Conservation (phyloP, 2,797 vertebrate species). For the Pipistrellus nathusii region DNA sequence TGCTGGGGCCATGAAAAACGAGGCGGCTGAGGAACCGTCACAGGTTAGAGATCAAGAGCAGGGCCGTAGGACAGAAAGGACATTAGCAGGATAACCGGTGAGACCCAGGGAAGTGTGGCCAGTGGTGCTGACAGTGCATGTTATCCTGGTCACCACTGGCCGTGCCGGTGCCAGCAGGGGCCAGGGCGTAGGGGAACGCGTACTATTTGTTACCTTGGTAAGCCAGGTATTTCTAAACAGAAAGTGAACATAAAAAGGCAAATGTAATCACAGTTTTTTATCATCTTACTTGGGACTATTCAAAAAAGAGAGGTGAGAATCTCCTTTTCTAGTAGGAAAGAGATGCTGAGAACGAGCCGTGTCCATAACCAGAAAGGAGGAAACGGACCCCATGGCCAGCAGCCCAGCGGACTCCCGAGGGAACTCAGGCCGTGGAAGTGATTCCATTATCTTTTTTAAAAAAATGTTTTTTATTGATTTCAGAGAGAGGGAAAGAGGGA, state of each 20-base stretch:
- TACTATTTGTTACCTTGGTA: not conserved
- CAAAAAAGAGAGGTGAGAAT: not conserved
- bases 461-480: too few species aligned
- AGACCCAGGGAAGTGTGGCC: not conserved
- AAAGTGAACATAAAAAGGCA: not conserved
- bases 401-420: rapidly evolving
- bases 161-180: not conserved
- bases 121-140: not conserved
- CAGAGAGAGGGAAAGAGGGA: too few species aligned
- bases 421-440: rapidly evolving
- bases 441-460: not conserved
- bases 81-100: not conserved
- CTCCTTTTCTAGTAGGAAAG: not conserved
- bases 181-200: not conserved
- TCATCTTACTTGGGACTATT: not conserved
- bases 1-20: not conserved
- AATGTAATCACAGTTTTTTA: not conserved
- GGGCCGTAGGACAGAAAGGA: not conserved
- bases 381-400: rapidly evolving
- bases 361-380: not conserved
- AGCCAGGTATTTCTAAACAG: not conserved
- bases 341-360: not conserved
- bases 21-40: not conserved
- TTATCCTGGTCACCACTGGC: not conserved
- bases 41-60: not conserved